phyloP scores from a whole-genome alignment of 2,888 invertebrate species.

The Icerya purchasi region DNA sequence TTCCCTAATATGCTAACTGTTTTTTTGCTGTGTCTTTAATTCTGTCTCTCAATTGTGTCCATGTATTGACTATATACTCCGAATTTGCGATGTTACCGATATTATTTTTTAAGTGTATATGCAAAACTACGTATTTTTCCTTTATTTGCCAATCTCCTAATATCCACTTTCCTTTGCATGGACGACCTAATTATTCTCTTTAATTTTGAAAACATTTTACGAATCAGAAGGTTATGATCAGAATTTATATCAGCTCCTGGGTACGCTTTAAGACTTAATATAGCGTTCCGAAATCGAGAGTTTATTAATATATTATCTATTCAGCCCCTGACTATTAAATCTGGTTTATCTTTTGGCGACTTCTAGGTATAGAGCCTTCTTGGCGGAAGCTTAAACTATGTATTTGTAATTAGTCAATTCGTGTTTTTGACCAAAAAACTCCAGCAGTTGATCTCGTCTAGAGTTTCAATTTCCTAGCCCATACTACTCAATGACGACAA shows the following conservation, averaged over 20 bases:
- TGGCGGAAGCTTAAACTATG: neutral
- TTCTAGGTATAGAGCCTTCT: neutral
- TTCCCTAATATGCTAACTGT: no score
- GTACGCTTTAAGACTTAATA: neutral
- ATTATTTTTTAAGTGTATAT: no score
- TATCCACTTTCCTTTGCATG: no score
- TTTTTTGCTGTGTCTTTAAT: no score
- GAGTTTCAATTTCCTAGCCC: neutral
- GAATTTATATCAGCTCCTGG: neutral
- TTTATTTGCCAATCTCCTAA: no score
- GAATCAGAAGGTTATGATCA: neutral
- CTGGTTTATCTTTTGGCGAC: neutral
- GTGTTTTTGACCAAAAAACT: neutral
- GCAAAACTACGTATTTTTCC: no score
- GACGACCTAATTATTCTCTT: no score
- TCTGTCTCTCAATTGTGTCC: no score
- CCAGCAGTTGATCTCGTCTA: neutral
- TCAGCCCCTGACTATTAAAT: neutral
- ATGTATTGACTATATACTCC: no score
- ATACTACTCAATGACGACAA: neutral
- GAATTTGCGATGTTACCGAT: no score
- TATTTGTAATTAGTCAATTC: neutral
- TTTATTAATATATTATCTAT: neutral
- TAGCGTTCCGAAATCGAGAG: neutral
- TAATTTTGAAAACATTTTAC: neutral